Percentiles rank a stretch among this genome's conserved stretches.
Conservation (phyloP, 2,888 invertebrate species). For the Sycophila texana region DNA sequence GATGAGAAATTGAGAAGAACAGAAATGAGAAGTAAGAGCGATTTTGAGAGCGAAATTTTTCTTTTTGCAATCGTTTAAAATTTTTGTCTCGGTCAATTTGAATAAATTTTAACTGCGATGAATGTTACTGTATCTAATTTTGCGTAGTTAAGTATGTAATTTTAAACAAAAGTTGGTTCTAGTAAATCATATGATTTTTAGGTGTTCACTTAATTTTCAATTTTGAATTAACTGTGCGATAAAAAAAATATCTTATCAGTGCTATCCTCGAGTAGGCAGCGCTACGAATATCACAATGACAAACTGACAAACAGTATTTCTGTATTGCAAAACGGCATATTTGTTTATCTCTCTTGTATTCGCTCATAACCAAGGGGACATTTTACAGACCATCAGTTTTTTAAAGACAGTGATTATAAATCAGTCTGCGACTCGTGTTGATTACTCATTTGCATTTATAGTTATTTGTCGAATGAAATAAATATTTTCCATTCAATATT, state of each 20-base stretch:
- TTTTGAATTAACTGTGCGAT: background rate
- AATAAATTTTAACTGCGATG: too few species aligned
- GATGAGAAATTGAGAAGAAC: background rate
- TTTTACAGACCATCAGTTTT: slow-evolving; percentile 46
- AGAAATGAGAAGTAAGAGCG: too few species aligned
- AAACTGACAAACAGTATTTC: background rate
- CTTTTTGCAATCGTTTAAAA: background rate
- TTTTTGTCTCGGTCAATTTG: too few species aligned
- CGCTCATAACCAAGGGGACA: slow-evolving; percentile 18
- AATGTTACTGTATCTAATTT: too few species aligned
- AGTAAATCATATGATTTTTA: background rate
- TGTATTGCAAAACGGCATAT: slow-evolving; percentile 5
- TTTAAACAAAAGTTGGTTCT: background rate
- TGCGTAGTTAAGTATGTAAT: background rate
- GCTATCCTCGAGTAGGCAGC: background rate
- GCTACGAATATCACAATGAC: background rate
- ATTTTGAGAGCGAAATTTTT: background rate
- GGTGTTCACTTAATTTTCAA: too few species aligned
- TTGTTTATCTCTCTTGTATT: background rate
- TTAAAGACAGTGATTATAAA: slow-evolving; percentile 28
- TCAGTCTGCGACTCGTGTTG: slow-evolving; percentile 20
- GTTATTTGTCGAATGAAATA: too few species aligned
- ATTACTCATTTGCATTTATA: slow-evolving; percentile 3
- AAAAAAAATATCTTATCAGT: slow-evolving; percentile 10
- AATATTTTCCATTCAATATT: too few species aligned